Evolutionary conservation across 2,888 invertebrate species (phyloP), one percentile per base, ranked within the genome.

Genomic region (Nezara viridula): DNA sequence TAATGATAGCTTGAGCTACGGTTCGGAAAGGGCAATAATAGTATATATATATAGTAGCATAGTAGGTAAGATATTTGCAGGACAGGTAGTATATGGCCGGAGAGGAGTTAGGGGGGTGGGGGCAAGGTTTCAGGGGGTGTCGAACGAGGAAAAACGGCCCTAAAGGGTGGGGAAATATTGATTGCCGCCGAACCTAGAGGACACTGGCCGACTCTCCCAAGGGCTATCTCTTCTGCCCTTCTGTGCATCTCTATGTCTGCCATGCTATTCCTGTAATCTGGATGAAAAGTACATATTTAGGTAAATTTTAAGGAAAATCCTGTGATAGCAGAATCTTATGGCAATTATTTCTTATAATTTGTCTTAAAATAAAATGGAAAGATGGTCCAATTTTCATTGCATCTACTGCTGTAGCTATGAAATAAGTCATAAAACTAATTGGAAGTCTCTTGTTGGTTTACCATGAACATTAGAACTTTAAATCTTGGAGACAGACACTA

Each of bases 61-160:
- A 73, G 52, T 12, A 40, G 52, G 86, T n/a, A 52, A 86, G 86
- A 86, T 50, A 86, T 50, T 52, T 37, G 52, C 50, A 88, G 88
- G 77, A 73, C 60, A 50, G 73, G 89, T 44, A 77, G 88, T 44
- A 66, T 44, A 60, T 66, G 77, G 60, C 44, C 77, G 89, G 32
- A n/a, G 49, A 47, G 14, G 89, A 77, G 88, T 37, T 52, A 66
- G 40, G 81, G 47, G 47, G 47, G 49, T n/a, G 37, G 47, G 37
- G 81, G 5, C 6, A 37, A 44, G 50, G 10, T n/a, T 44, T 16
- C 21, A 12, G 77, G 47, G 89, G 73, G 89, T 66, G 89, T 47
- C 66, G 73, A 73, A 89, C 66, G 47, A 81, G 73, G 89, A 89
- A 73, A 89, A 73, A 89, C 66, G 73, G 89, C 60, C 49, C 32